Evolutionary conservation across 2,113 vertebrate genomes (phyloP), one percentile per base, ranked within the genome.

Genomic region (Lethenteron camtschaticum): DNA sequence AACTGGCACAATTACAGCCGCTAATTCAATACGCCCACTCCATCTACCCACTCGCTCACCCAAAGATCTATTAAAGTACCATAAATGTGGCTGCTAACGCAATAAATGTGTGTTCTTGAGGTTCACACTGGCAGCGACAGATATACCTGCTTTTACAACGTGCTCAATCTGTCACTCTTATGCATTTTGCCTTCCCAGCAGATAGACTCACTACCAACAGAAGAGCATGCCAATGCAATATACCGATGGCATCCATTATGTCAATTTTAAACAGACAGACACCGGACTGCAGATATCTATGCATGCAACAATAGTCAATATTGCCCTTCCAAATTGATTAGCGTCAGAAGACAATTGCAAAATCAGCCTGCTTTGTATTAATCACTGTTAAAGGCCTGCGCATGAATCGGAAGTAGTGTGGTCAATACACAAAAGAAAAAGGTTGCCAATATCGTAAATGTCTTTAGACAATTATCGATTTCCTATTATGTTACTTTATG

Each of bases 1-100:
- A 66, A 66, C 24, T 66, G n/a, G n/a, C 63, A 66, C 63, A 66
- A 66, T 66, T 66, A 66, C 63, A 66, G n/a, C 10, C 9, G 63
- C 63, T 66, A 66, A 66, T 66, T 66, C 63, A 24, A 66, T 66
- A 16, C 24, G 63, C n/a, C 8, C n/a, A 24, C 24, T 16, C n/a
- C n/a, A 66, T 66, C 8, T 9, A n/a, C n/a, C 63, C 24, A 66
- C n/a, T 24, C 24, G 63, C 63, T 24, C 41, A 41, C 41, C 41
- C 41, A 41, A 41, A 41, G 63, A 66, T 66, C 63, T 24, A 66
- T 66, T 66, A 66, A 66, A 24, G n/a, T 66, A 24, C 63, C 24
- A 66, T 66, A 66, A 66, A 66, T 16, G 63, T 24, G 63, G n/a
- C 63, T 24, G 24, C 63, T 66, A 66, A 66, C 24, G 63, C 63